A percentile compares a stretch with the other conserved stretches of the same genome.
phyloP scores from a whole-genome alignment of 2,797 vertebrate genomes.

The Oceanodroma leucorhoa region DNA sequence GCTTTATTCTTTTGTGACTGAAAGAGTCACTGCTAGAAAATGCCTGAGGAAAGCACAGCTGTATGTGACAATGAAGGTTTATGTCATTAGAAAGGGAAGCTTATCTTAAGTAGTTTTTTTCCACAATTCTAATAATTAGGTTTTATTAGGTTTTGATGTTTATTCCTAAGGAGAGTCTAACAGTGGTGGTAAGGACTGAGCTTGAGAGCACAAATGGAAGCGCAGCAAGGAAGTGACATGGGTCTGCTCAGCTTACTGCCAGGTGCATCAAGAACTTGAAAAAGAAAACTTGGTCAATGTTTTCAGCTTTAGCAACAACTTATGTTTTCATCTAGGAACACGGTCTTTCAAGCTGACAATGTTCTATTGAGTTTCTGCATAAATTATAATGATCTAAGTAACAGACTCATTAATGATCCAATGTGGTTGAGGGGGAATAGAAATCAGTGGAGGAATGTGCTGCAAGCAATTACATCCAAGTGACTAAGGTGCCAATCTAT shows the following conservation, averaged over 20 bases:
- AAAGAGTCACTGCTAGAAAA: background rate
- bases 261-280: background rate
- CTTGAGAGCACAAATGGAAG: background rate
- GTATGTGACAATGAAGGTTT: background rate
- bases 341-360: background rate
- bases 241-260: background rate
- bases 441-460: background rate
- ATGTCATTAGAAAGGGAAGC: background rate
- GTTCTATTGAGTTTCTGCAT: background rate
- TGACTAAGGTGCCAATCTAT: background rate
- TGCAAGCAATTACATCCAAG: background rate
- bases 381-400: background rate
- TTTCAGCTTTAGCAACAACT: background rate
- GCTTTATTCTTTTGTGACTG: constrained; percentile 1
- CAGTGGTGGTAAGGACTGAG: background rate
- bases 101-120: background rate
- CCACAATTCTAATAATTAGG: background rate
- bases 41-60: constrained; percentile 11
- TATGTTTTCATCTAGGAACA: background rate
- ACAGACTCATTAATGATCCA: background rate
- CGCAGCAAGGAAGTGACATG: background rate
- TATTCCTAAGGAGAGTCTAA: background rate
- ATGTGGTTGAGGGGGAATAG: background rate
- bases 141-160: background rate
- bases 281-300: background rate